Evolutionary conservation across 1,140 invertebrate genomes (phyloP), one percentile per base, ranked within the genome.

Genomic region (Caerostris extrusa): DNA sequence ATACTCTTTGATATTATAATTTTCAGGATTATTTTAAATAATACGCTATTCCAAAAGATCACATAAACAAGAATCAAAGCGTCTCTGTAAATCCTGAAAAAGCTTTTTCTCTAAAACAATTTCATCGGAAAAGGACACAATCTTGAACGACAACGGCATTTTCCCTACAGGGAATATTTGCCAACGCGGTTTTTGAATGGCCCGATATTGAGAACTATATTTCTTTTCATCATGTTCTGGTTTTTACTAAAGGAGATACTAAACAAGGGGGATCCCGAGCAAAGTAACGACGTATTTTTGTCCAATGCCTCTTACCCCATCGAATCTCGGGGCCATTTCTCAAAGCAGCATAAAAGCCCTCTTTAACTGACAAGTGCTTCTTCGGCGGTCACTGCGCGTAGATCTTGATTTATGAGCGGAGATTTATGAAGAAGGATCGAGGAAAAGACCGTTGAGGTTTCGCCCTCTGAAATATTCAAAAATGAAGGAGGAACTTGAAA

Each of bases 311-410:
- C 34, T 55, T 56, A 77, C 64, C 55, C 64, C 88, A 56, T 50
- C 71, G 69, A 77, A 77, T 77, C 71, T 19, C 55, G n/a, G 55
- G 34, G 67, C 88, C 53, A 77, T 90, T 90, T 34, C 67, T 77
- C 88, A 90, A 90, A 4, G 12, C 53, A 7, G 67, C 71, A 77
- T 90, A 90, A 90, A 90, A 90, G 88, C 88, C 88, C 88, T 77
- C 88, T 90, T 90, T 90, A 90, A 90, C 67, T 90, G 88, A 67
- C 88, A 77, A 90, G 88, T 57, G 88, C 88, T 90, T 90, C 57
- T 57, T 71, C 64, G 88, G 67, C 64, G 88, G 88, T 90, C 88
- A 90, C 67, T 53, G 50, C 34, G 10, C 3, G 50, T 55, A 77
- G 67, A 58, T 90, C 88, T 77, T 90, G 88, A 90, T 90, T 90